Percentiles rank a stretch among this genome's conserved stretches.
Conservation (phyloP, 1,140 invertebrate species). For the Gryllus bimaculatus region DNA sequence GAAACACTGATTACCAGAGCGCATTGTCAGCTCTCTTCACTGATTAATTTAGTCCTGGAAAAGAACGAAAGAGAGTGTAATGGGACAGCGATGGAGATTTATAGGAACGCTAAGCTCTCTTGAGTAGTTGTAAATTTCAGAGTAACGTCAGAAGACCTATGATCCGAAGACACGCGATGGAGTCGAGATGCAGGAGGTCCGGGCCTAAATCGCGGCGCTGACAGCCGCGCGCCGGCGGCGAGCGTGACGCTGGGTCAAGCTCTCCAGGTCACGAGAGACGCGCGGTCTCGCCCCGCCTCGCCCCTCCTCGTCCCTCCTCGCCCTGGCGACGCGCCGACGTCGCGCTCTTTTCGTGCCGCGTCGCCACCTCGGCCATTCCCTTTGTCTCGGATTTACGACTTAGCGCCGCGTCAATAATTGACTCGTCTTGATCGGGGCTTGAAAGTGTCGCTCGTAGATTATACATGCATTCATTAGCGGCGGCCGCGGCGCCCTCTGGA, state of each 20-base stretch:
- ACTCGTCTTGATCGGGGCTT: neutral
- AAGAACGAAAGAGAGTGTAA: too few species aligned
- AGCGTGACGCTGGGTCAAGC: neutral
- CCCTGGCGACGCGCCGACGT: neutral
- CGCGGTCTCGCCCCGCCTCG: too few species aligned
- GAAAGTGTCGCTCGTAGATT: neutral
- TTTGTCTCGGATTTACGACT: slow-evolving; percentile 4
- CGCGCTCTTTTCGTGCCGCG: neutral
- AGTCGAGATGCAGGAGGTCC: neutral
- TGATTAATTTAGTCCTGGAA: too few species aligned
- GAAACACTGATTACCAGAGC: too few species aligned
- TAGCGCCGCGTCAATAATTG: neutral
- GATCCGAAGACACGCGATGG: neutral
- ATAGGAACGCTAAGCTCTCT: too few species aligned
- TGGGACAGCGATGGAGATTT: too few species aligned
- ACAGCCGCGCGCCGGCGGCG: neutral
- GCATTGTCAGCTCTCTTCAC: too few species aligned
- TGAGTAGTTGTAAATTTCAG: too few species aligned
- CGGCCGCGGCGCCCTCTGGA: too few species aligned
- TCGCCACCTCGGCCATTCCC: neutral
- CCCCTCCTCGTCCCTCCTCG: neutral
- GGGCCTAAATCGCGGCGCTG: neutral
- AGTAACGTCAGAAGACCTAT: too few species aligned
- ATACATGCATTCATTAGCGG: neutral
- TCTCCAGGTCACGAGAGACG: neutral